A percentile compares a stretch with the other conserved stretches of the same genome.
These are phyloP conservation scores for Thelaira solivaga DNA, from an alignment of 2,888 invertebrate species.

Conservation along the genomic window DNA sequence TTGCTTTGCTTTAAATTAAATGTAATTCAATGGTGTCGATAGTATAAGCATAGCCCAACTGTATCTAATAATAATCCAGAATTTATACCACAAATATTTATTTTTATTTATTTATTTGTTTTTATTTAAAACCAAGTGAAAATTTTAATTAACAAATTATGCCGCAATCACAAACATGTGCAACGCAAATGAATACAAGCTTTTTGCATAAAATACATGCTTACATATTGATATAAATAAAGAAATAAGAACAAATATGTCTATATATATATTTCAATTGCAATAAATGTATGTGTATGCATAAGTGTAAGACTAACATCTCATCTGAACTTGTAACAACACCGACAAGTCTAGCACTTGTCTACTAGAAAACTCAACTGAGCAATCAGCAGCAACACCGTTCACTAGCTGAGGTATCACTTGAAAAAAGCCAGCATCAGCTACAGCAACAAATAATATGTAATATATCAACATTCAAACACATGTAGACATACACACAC, in stretches of 20 bases:
- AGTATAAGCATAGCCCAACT: background rate
- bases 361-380: slow-evolving; percentile 41
- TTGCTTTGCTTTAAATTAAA: background rate
- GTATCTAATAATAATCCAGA: slow-evolving; percentile 25
- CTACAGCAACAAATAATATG: slow-evolving; percentile 25
- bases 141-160: slow-evolving; percentile 62
- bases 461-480: slow-evolving; percentile 31
- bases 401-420: slow-evolving; percentile 40
- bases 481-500: background rate
- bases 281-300: too few relatives aligned
- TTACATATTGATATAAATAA: background rate
- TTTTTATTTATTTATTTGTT: background rate
- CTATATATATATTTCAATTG: too few relatives aligned
- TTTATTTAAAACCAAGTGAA: slow-evolving; percentile 46
- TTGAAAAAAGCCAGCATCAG: slow-evolving; percentile 24
- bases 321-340: slow-evolving; percentile 58
- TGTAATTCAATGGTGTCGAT: background rate
- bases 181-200: slow-evolving; percentile 19
- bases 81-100: background rate
- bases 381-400: slow-evolving; percentile 46
- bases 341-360: slow-evolving; percentile 60
- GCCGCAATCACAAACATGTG: slow-evolving; percentile 50
- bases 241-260: too few relatives aligned
- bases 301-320: slow-evolving; percentile 46
- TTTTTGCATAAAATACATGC: background rate